Conservation (phyloP, 2,888 invertebrate genomes). For the Taphrorychus bicolor region DNA sequence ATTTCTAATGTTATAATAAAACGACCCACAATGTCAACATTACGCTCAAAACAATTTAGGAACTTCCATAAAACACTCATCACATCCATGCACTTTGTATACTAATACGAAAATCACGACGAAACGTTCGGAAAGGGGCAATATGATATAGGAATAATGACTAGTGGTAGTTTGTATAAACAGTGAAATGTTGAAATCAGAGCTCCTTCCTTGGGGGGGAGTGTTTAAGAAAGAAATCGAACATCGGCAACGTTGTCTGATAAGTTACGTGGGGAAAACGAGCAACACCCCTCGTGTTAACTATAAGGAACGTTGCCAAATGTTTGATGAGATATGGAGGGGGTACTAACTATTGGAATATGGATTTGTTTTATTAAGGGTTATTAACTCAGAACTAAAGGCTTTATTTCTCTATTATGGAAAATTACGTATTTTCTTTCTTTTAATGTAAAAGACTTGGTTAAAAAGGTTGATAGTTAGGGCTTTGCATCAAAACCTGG, state of each 20-base stretch:
- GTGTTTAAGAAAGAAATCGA: background rate
- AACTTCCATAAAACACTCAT: conserved; percentile 1
- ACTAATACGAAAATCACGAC: background rate
- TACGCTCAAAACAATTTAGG: conserved; percentile 6
- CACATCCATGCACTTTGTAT: conserved; percentile 2
- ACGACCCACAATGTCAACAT: background rate
- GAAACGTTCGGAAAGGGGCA: background rate
- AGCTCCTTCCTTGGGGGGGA: background rate
- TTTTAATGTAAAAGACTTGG: too few species aligned
- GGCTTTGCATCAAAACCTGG: too few species aligned
- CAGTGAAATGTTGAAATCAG: background rate
- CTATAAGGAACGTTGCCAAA: background rate
- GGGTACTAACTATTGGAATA: too few species aligned
- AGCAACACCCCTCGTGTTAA: background rate
- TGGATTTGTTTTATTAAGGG: too few species aligned
- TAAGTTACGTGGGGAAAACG: background rate
- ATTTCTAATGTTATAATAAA: background rate
- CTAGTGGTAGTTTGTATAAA: conserved; percentile 1
- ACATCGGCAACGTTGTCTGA: background rate
- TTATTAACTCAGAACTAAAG: too few species aligned
- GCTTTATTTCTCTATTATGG: too few species aligned
- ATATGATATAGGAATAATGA: background rate
- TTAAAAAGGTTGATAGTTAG: too few species aligned
- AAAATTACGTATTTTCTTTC: too few species aligned
- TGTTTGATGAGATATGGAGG: too few species aligned